phyloP scores from a whole-genome alignment of 2,888 invertebrate genomes.

The Resseliella maxima region DNA sequence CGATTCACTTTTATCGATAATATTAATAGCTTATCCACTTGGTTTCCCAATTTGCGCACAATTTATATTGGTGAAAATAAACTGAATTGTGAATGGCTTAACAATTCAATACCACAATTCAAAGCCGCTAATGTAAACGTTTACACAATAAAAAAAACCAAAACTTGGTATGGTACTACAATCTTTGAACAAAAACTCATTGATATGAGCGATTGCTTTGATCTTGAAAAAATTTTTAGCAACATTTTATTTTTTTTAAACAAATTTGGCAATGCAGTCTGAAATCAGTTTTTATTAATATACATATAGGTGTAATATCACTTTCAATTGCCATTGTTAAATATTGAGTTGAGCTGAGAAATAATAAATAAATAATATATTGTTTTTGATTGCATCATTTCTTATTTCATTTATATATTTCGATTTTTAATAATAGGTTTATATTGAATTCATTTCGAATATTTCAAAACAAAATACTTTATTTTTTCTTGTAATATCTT shows the following conservation, averaged over 20 bases:
- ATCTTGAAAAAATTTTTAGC: conserved; percentile 13
- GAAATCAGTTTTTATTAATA: no score
- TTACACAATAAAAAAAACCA: not conserved
- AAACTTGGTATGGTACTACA: conserved; percentile 8
- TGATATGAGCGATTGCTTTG: conserved; percentile 5
- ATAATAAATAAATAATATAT: no score
- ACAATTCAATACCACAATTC: not conserved
- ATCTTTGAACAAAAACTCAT: not conserved
- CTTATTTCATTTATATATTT: no score
- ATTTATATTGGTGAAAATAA: conserved; percentile 53
- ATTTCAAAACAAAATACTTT: no score
- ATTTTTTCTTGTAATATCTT: no score
- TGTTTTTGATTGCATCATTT: no score
- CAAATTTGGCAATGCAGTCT: conserved; percentile 21
- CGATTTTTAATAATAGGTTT: no score
- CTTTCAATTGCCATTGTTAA: no score
- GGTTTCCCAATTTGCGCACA: conserved; percentile 13
- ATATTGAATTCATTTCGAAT: no score
- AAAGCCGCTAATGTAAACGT: not conserved
- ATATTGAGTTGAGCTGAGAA: no score
- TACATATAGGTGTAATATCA: no score
- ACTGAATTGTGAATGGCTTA: conserved; percentile 24
- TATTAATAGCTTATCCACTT: not conserved
- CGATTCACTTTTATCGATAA: conserved; percentile 2
- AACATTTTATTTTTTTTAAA: not conserved